These are phyloP conservation scores for Cyclina sinensis DNA, from an alignment of 1,140 invertebrate genomes.

Conservation along the genomic window DNA sequence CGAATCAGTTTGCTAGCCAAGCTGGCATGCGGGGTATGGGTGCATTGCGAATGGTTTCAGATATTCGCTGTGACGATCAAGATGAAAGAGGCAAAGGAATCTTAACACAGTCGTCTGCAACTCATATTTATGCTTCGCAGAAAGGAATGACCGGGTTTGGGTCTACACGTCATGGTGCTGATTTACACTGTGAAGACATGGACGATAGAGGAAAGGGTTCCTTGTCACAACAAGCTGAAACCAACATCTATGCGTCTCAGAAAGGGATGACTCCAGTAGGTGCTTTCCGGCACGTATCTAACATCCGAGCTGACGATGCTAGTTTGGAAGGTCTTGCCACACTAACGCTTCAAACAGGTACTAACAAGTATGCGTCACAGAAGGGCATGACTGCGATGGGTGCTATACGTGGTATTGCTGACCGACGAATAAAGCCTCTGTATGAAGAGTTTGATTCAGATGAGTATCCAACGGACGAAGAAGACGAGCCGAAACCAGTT, in stretches of 20 bases:
- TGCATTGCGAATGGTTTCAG: slow-evolving; percentile 79
- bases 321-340: slow-evolving; percentile 89
- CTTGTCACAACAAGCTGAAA: slow-evolving; percentile 95
- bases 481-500: slow-evolving; percentile 58
- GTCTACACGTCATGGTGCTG: slow-evolving; percentile 86
- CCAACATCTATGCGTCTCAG: slow-evolving; percentile 54
- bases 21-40: slow-evolving; percentile 89
- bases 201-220: slow-evolving; percentile 89
- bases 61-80: slow-evolving; percentile 80
- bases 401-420: slow-evolving; percentile 46
- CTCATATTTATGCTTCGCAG: slow-evolving; percentile 91
- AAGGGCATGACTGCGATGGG: slow-evolving; percentile 86
- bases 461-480: slow-evolving; percentile 64
- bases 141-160: slow-evolving; percentile 93
- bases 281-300: slow-evolving; percentile 12
- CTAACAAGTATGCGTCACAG: slow-evolving; percentile 91
- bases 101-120: slow-evolving; percentile 96
- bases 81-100: slow-evolving; percentile 90
- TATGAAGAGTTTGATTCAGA: slow-evolving; percentile 59
- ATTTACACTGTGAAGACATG: slow-evolving; percentile 49
- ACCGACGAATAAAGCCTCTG: slow-evolving; percentile 35
- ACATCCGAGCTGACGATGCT: slow-evolving; percentile 68
- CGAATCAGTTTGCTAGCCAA: slow-evolving; percentile 91
- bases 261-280: slow-evolving; percentile 59
- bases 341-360: slow-evolving; percentile 96